Percentiles rank a stretch among this genome's conserved stretches.
Evolutionary conservation across 1,140 invertebrate species (phyloP).

Genomic region (Chionoecetes opilio): DNA sequence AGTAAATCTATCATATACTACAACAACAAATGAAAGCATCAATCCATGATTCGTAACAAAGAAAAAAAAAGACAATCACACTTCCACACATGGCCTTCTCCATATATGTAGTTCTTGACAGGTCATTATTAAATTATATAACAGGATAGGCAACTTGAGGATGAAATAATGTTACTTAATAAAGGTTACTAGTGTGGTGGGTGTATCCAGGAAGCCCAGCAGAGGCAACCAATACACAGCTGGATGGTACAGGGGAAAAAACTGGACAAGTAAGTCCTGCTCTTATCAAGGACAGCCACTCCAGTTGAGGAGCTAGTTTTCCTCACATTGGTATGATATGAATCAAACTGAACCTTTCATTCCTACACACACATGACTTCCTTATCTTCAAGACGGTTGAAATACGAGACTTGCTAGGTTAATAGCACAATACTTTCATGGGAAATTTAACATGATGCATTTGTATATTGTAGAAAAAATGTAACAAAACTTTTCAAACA

Average conservation of each 20-base stretch:
- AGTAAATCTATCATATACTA: too few relatives aligned
- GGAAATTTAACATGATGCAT: not conserved
- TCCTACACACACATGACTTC: not conserved
- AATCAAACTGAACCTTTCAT: not conserved
- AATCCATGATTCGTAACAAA: too few relatives aligned
- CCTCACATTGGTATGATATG: not conserved
- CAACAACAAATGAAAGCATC: too few relatives aligned
- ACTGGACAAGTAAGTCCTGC: not conserved
- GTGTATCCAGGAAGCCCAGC: not conserved
- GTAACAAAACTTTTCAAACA: not conserved
- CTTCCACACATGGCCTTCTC: too few relatives aligned
- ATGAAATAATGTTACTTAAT: conserved; percentile 12
- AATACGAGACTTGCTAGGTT: not conserved
- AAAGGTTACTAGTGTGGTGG: not conserved
- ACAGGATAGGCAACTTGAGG: not conserved
- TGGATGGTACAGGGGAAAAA: not conserved
- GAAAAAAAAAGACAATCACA: too few relatives aligned
- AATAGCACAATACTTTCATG: not conserved
- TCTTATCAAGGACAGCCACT: conserved; percentile 39
- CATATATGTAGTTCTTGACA: not conserved
- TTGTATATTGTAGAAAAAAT: not conserved
- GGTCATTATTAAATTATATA: not conserved
- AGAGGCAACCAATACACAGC: not conserved
- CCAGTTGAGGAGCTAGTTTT: not conserved
- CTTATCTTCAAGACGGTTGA: not conserved